These are phyloP conservation scores for Mycalesis mineus DNA, from an alignment of 2,888 invertebrate genomes.

Conservation along the genomic window DNA sequence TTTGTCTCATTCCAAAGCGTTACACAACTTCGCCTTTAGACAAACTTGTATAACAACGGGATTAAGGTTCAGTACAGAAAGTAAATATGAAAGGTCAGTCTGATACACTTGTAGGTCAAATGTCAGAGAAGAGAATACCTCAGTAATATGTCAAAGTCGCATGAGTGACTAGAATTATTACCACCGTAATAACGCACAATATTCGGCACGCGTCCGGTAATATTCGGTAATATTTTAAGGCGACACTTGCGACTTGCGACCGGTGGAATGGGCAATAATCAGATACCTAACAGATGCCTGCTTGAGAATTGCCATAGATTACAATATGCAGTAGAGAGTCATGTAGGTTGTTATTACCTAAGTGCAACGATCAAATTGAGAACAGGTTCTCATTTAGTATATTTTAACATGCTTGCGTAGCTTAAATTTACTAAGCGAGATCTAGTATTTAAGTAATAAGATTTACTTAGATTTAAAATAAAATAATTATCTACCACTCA, in stretches of 20 bases:
- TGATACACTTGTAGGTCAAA: background rate
- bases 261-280: constrained; percentile 58
- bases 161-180: constrained; percentile 27
- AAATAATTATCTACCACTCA: too few relatives aligned
- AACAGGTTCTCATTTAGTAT: too few relatives aligned
- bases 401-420: too few relatives aligned
- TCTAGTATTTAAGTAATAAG: too few relatives aligned
- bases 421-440: too few relatives aligned
- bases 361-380: too few relatives aligned
- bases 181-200: constrained; percentile 49
- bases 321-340: constrained; percentile 9
- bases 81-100: too few relatives aligned
- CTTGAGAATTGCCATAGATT: constrained; percentile 48
- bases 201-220: constrained; percentile 53
- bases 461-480: too few relatives aligned
- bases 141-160: background rate
- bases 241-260: constrained; percentile 60
- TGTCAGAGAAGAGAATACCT: background rate
- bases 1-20: too few relatives aligned
- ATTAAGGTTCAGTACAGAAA: too few relatives aligned
- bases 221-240: constrained; percentile 65
- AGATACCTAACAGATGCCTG: constrained; percentile 64
- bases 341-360: background rate
- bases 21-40: too few relatives aligned
- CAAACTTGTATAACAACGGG: too few relatives aligned